Base-by-base conservation (phyloP, 2,797 vertebrate species). In the Phataginus tetradactyla region DNA sequence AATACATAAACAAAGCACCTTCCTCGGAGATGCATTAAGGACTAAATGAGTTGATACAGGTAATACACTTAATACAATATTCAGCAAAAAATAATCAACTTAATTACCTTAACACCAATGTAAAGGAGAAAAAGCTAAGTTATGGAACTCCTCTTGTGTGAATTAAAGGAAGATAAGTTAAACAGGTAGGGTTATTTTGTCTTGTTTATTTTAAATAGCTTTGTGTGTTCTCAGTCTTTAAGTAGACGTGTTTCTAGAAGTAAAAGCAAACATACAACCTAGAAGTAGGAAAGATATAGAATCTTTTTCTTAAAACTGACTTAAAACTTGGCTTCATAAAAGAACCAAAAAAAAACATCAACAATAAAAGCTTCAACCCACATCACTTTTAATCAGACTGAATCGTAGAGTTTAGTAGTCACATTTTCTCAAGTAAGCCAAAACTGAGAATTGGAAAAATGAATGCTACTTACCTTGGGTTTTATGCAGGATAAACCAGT, bases 381-480 rank as follows among this genome's bases (percentile, higher is more conserved):
- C 2, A 92, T 39, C 13, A 91, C 8, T 84, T 94, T 68, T 49
- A 90, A 55, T 88, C 23, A 25, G 34, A 64, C 14, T 92, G 15
- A 97, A 87, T 45, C 21, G 49, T 37, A 11, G 12, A 86, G 8
- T 39, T 90, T 25, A 79, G 34, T 23, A 92, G n/a, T 63, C 77
- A 90, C 20, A 45, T 78, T 93, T 93, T 80, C 45, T 81, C 59
- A 71, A 95, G 18, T 49, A 91, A 91, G 27, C 51, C 37, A 83
- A 92, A 90, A 94, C 13, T 77, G 23, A 72, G 92, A 92, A 88
- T 27, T 37, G 95, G 25, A 78, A 86, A 88, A 92, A 93, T 29
- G 3, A 93, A 89, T 49, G 45, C 11, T 78, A 81, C 69, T 94
- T 97, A 98, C 98, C 97, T 97, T 94, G 63, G 59, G n/a, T 61